A percentile compares a stretch with the other conserved stretches of the same genome.
These are phyloP conservation scores for Anabas testudineus DNA, from an alignment of 2,797 vertebrate species.

Conservation along the genomic window DNA sequence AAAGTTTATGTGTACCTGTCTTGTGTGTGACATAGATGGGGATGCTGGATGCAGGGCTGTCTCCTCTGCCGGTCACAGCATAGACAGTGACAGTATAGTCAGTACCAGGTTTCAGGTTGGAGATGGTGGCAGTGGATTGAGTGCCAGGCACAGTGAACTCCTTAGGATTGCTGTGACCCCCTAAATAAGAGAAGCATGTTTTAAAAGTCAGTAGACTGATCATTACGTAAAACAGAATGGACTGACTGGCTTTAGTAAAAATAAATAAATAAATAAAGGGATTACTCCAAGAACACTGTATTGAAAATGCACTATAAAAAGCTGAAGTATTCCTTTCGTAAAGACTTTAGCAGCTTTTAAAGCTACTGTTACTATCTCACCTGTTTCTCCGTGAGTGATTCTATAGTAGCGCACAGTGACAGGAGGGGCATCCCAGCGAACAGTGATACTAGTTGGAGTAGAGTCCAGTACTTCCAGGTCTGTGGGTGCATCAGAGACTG, in stretches of 20 bases:
- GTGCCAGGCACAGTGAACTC: slow-evolving; percentile 95
- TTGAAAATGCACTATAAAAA: no score
- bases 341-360: no score
- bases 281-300: no score
- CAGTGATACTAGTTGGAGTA: slow-evolving; percentile 88
- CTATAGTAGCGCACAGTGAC: slow-evolving; percentile 96
- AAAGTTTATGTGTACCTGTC: slow-evolving; percentile 85
- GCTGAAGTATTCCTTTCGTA: no score
- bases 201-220: neutral
- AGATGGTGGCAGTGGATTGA: slow-evolving; percentile 90
- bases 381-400: slow-evolving; percentile 93
- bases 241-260: no score
- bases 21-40: slow-evolving; percentile 92
- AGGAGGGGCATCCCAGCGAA: slow-evolving; percentile 95
- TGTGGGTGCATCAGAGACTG: slow-evolving; percentile 95
- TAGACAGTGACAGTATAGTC: slow-evolving; percentile 95
- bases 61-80: slow-evolving; percentile 95
- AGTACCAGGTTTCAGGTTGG: slow-evolving; percentile 89
- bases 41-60: slow-evolving; percentile 96
- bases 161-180: slow-evolving; percentile 87
- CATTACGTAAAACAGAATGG: neutral
- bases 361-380: slow-evolving; percentile 70
- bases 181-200: slow-evolving; percentile 69
- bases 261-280: no score
- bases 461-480: slow-evolving; percentile 91